phyloP scores from a whole-genome alignment of 2,888 invertebrate genomes.

The Agrilus mali region DNA sequence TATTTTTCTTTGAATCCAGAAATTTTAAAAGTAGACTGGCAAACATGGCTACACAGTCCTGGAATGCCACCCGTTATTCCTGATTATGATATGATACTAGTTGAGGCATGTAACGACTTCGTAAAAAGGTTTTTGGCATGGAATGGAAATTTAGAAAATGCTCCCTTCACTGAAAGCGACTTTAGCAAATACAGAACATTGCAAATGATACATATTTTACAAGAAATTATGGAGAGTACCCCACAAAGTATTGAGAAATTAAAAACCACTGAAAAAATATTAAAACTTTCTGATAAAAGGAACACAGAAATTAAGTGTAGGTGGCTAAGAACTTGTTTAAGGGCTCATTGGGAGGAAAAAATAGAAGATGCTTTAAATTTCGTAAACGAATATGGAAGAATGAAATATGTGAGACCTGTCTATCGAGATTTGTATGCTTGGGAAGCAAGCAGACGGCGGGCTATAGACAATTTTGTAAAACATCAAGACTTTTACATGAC shows the following conservation, averaged over 20 bases:
- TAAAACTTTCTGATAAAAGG: slow-evolving; percentile 48
- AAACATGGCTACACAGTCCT: slow-evolving; percentile 63
- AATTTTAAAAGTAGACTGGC: slow-evolving; percentile 65
- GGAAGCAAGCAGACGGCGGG: slow-evolving; percentile 53
- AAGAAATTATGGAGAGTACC: slow-evolving; percentile 46
- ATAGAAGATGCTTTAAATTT: slow-evolving; percentile 60
- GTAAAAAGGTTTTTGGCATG: slow-evolving; percentile 41
- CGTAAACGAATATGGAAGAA: slow-evolving; percentile 73
- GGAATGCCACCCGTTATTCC: slow-evolving; percentile 88
- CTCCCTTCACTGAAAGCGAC: slow-evolving; percentile 40
- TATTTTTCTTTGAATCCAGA: slow-evolving; percentile 50
- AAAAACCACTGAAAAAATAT: slow-evolving; percentile 47
- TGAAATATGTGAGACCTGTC: slow-evolving; percentile 84
- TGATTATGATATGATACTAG: slow-evolving; percentile 57
- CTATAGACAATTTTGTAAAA: slow-evolving; percentile 59
- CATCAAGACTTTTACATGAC: slow-evolving; percentile 74
- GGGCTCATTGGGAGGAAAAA: slow-evolving; percentile 53
- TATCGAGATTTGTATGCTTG: slow-evolving; percentile 75
- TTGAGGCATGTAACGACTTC: slow-evolving; percentile 46
- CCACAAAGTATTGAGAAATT: slow-evolving; percentile 44
- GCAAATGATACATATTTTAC: slow-evolving; percentile 58
- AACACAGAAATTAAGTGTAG: slow-evolving; percentile 73
- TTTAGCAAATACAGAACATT: slow-evolving; percentile 43
- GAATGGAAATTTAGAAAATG: slow-evolving; percentile 21
- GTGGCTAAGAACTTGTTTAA: slow-evolving; percentile 69